Evolutionary conservation across 2,113 vertebrate genomes (phyloP).

Genomic region (Oryzias curvinotus): DNA sequence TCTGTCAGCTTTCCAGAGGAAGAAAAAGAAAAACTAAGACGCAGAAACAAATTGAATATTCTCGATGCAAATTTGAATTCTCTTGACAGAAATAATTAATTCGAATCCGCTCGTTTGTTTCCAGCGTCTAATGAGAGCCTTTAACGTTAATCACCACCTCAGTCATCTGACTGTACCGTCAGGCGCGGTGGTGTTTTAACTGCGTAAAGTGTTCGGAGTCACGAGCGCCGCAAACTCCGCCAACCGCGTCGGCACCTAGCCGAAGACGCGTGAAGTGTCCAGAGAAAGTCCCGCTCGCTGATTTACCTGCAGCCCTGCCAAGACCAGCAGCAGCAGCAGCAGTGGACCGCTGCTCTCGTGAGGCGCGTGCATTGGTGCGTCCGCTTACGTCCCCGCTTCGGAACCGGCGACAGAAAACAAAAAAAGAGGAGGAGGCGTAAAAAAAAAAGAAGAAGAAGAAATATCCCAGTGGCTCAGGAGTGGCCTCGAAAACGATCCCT

Average conservation of each 20-base stretch:
- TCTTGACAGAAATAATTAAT: background rate
- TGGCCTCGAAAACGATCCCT: constrained; percentile 49
- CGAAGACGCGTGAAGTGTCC: constrained; percentile 38
- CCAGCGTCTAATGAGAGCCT: constrained; percentile 7
- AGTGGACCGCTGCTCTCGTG: constrained; percentile 63
- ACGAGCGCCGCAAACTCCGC: constrained; percentile 10
- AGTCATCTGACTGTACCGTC: constrained; percentile 6
- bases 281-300: constrained; percentile 27
- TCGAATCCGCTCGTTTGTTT: constrained; percentile 6
- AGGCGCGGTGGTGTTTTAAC: constrained; percentile 10
- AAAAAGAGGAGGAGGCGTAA: background rate
- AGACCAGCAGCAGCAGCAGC: constrained; percentile 61
- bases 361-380: constrained; percentile 67
- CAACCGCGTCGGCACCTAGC: constrained; percentile 14
- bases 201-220: constrained; percentile 12
- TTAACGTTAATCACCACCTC: background rate
- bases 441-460: constrained; percentile 15
- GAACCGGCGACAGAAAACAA: constrained; percentile 45
- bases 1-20: constrained; percentile 30
- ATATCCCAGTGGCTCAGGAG: constrained; percentile 57
- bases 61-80: background rate
- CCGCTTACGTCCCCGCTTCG: constrained; percentile 34
- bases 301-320: constrained; percentile 77
- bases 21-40: constrained; percentile 2
- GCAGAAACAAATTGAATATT: background rate